Evolutionary conservation across 2,888 invertebrate genomes (phyloP).

Genomic region (Oscheius sp.): DNA sequence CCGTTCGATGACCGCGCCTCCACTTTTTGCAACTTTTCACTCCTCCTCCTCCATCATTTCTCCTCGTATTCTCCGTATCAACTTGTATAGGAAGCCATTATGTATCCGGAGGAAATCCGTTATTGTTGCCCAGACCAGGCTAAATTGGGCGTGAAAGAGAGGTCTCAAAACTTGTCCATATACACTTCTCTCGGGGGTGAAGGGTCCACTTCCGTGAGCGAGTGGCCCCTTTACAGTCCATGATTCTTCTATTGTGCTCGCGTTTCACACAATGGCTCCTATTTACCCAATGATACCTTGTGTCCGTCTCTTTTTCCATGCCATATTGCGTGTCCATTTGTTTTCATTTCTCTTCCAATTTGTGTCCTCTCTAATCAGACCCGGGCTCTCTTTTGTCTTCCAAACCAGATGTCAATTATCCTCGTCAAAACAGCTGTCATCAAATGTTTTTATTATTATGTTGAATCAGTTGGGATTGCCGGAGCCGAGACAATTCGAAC

Average conservation of each 20-base stretch:
- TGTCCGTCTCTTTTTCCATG: background rate
- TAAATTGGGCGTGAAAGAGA: slow-evolving; percentile 15
- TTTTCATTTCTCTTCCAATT: slow-evolving; percentile 27
- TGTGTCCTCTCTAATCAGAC: slow-evolving; percentile 23
- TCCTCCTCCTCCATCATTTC: slow-evolving; percentile 12
- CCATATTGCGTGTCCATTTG: slow-evolving; percentile 25
- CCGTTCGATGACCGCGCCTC: slow-evolving; percentile 20
- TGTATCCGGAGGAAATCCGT: slow-evolving; percentile 15
- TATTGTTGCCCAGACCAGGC: slow-evolving; percentile 9
- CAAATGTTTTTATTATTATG: background rate
- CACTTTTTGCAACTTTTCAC: too few species aligned
- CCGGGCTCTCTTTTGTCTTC: background rate
- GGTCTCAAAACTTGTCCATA: slow-evolving; percentile 1
- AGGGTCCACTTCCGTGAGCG: slow-evolving; percentile 16
- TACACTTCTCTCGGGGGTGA: too few species aligned
- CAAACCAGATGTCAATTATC: slow-evolving; percentile 32
- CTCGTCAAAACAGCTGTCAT: background rate
- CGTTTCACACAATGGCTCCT: background rate
- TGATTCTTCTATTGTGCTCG: slow-evolving; percentile 3
- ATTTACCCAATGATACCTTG: slow-evolving; percentile 15
- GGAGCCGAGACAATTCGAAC: background rate
- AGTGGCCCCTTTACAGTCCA: slow-evolving; percentile 19
- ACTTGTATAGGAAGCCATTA: background rate
- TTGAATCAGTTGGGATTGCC: slow-evolving; percentile 1
- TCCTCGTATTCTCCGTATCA: background rate